Evolutionary conservation across 2,888 invertebrate genomes (phyloP), one percentile per base, ranked within the genome.

Genomic region (Lymantria monacha): DNA sequence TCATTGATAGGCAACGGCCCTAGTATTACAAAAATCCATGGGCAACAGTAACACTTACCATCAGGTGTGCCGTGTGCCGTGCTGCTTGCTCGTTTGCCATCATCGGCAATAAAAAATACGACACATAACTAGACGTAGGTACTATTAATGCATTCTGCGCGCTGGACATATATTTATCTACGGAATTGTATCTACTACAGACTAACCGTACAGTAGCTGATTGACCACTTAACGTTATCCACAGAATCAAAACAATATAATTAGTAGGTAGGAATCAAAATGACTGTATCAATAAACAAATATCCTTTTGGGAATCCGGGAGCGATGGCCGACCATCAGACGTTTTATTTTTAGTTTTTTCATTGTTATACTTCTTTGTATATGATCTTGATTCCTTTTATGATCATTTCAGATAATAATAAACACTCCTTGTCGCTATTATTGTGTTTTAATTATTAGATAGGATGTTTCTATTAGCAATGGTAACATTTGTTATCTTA

Each of bases 201-300:
- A 22, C 22, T 3, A 22, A 2, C 3, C 22, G 22, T 22, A 22
- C 5, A 22, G 22, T 22, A 22, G 22, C 2, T 3, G 22, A 3
- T 22, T 22, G 22, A 22, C 22, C 22, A 22, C 5, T 22, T 33
- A 10, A 8, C 33, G n/a, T n/a, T n/a, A n/a, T 38, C 12, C n/a
- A n/a, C 11, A 7, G 9, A 38, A 38, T 38, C 12, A 11, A 9
- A 5, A 38, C 11, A 2, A n/a, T 55, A 78, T 79, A 83, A 83
- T 83, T 79, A 76, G 81, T 79, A 77, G 79, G 77, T 72, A 66
- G 66, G 67, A 69, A 75, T 81, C 73, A 72, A 79, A 79, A 74
- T 76, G 79, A 80, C 78, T 80, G 74, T 72, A 71, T 72, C 74
- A 85, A 86, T 77, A 89, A 88, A 87, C 83, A 83, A 58, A 74